Evolutionary conservation across 1,140 invertebrate species (phyloP), one percentile per base, ranked within the genome.

Genomic region (Limonius californicus): DNA sequence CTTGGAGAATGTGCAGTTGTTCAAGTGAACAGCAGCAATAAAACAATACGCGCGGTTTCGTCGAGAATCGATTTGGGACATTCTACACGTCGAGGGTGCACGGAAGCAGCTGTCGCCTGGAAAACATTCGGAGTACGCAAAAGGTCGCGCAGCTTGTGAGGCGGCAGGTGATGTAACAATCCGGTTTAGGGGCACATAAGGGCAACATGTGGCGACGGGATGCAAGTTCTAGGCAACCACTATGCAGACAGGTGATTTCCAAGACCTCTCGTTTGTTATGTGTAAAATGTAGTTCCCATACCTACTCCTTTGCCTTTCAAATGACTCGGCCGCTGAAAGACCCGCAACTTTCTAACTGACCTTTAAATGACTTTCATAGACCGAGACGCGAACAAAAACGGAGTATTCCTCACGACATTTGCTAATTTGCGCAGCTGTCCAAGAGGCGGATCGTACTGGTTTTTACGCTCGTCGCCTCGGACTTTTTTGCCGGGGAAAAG

Each of bases 121-220:
- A 61, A 56, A 61, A 54, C 60, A 61, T 56, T 61, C 23, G 54
- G 47, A 61, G 60, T 61, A 61, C 60, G 60, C 54, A 61, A 61
- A 61, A 61, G 60, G 60, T 61, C 60, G 39, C 23, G 60, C 53
- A 61, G 60, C 60, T 56, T 61, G 60, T 45, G 32, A 47, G 54
- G 53, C 60, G 60, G 60, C 60, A 61, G 60, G 60, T 61, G 60
- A 61, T 56, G 60, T 56, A 35, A 43, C 27, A 43, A 61, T 61
- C 60, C 60, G 60, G 60, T 61, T 61, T 61, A 27, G 60, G 43
- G 18, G n/a, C 21, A 54, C 9, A 43, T 35, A 56, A 53, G 54
- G 54, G 32, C 23, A 56, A 21, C 32, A 39, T 57, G 27, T 57
- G 27, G 55, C 18, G 27, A 57, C 16, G 30, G 53, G 27, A 57